phyloP scores from a whole-genome alignment of 1,140 invertebrate species.

The Drosophila lini region DNA sequence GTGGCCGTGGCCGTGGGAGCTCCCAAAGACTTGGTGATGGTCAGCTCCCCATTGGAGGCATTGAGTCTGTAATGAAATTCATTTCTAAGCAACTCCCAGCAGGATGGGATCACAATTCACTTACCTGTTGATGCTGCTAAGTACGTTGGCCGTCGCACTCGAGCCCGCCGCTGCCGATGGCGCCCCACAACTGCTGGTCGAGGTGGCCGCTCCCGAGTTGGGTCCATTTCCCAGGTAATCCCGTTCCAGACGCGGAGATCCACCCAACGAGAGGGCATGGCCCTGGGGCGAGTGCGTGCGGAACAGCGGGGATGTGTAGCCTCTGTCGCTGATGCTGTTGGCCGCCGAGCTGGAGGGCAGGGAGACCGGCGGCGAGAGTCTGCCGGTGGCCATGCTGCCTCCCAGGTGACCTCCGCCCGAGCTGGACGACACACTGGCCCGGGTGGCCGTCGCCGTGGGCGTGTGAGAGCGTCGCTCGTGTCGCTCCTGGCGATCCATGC shows the following conservation, averaged over 20 bases:
- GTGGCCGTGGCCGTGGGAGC: slow-evolving; percentile 85
- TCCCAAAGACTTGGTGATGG: slow-evolving; percentile 90
- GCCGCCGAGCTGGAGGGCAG: slow-evolving; percentile 29
- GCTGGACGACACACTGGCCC: slow-evolving; percentile 43
- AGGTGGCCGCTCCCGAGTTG: slow-evolving; percentile 38
- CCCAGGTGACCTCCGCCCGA: slow-evolving; percentile 38
- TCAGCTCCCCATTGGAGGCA: slow-evolving; percentile 90
- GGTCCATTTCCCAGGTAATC: slow-evolving; percentile 79
- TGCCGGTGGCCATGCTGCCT: slow-evolving; percentile 13
- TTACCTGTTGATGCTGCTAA: slow-evolving; percentile 85
- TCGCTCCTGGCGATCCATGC: slow-evolving; percentile 57
- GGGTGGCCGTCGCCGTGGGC: slow-evolving; percentile 63
- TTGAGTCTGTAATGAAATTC: slow-evolving; percentile 86
- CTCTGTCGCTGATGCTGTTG: slow-evolving; percentile 73
- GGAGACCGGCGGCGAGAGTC: slow-evolving; percentile 53
- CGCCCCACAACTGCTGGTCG: slow-evolving; percentile 40
- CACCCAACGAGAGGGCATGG: slow-evolving; percentile 66
- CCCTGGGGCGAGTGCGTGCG: slow-evolving; percentile 72
- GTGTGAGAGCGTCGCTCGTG: slow-evolving; percentile 68
- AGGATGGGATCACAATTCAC: rapidly evolving
- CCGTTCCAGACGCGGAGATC: slow-evolving; percentile 71
- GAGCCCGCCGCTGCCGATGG: slow-evolving; percentile 35
- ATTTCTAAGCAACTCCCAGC: neutral
- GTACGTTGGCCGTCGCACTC: slow-evolving; percentile 80
- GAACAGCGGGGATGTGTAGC: slow-evolving; percentile 80